Evolutionary conservation across 37 sponge, comb jelly and placozoan species (phyloP).

Genomic region (Oopsacas minuta): DNA sequence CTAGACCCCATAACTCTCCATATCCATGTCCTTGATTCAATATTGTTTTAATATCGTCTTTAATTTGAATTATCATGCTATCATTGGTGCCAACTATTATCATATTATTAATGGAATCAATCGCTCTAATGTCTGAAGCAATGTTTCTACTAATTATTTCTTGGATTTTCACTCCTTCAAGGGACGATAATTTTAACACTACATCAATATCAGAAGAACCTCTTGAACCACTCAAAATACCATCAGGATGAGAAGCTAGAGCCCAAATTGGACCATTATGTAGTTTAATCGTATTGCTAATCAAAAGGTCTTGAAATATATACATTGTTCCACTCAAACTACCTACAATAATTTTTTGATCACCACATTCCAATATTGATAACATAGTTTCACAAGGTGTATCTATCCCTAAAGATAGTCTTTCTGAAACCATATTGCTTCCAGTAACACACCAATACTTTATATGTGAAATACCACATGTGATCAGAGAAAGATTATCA

Average conservation of each 20-base stretch:
- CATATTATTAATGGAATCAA: slow-evolving; percentile 39
- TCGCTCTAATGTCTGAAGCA: slow-evolving; percentile 1
- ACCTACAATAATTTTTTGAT: background rate
- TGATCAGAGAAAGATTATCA: slow-evolving; percentile 44
- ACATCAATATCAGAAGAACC: background rate
- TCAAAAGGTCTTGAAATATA: background rate
- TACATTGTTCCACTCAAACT: background rate
- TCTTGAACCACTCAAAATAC: background rate
- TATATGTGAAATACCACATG: slow-evolving; percentile 79
- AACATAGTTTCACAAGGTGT: background rate
- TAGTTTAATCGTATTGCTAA: background rate
- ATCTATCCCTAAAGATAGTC: slow-evolving; percentile 31
- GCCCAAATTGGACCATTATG: slow-evolving; percentile 9
- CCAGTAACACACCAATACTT: slow-evolving; percentile 90
- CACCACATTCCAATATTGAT: background rate
- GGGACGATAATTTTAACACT: background rate
- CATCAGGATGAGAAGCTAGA: background rate
- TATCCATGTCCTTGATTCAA: slow-evolving; percentile 68
- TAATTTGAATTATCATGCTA: slow-evolving; percentile 45
- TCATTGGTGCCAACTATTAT: slow-evolving; percentile 65
- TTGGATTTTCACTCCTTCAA: background rate
- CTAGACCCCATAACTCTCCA: slow-evolving; percentile 89
- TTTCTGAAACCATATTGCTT: slow-evolving; percentile 48
- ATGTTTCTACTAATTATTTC: background rate
- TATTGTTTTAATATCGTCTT: slow-evolving; percentile 27